A percentile compares a stretch with the other conserved stretches of the same genome.
Evolutionary conservation across 2,797 vertebrate genomes (phyloP).

Genomic region (Myotis vivesi): DNA sequence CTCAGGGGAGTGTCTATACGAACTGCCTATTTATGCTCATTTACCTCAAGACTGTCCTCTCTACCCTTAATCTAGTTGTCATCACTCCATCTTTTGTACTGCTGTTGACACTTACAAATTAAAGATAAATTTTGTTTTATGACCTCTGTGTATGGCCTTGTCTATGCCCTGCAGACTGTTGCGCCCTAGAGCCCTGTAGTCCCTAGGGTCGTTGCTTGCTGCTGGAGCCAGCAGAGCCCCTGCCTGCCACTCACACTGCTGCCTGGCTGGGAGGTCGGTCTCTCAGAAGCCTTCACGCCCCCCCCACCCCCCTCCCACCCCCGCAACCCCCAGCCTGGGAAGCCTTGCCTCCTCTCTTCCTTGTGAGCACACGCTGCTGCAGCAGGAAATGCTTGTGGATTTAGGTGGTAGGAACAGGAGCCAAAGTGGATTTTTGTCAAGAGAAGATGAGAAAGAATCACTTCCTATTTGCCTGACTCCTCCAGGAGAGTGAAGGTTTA

Average conservation of each 20-base stretch:
- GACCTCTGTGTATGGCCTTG: conserved; percentile 81
- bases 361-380: not conserved
- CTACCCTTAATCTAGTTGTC: conserved; percentile 97
- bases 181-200: not conserved
- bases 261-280: conserved; percentile 2
- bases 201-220: not conserved
- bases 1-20: conserved; percentile 89
- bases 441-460: conserved; percentile 69
- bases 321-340: conserved; percentile 13
- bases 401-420: conserved; percentile 43
- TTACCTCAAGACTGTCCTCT: conserved; percentile 99
- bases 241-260: not conserved
- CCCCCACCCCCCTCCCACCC: no score
- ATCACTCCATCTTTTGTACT: conserved; percentile 99
- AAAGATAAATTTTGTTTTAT: conserved; percentile 99
- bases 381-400: conserved; percentile 63
- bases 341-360: conserved; percentile 39
- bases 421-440: conserved; percentile 59
- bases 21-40: conserved; percentile 99
- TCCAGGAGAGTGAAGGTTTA: not conserved
- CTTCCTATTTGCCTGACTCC: conserved; percentile 60
- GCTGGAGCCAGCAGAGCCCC: not conserved
- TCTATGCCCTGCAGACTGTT: conserved; percentile 73
- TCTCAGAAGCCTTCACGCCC: conserved; percentile 18
- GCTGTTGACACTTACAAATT: conserved; percentile 99